A percentile compares a stretch with the other conserved stretches of the same genome.
Evolutionary conservation across 2,113 vertebrate genomes (phyloP).

Genomic region (Aphyosemion australe): DNA sequence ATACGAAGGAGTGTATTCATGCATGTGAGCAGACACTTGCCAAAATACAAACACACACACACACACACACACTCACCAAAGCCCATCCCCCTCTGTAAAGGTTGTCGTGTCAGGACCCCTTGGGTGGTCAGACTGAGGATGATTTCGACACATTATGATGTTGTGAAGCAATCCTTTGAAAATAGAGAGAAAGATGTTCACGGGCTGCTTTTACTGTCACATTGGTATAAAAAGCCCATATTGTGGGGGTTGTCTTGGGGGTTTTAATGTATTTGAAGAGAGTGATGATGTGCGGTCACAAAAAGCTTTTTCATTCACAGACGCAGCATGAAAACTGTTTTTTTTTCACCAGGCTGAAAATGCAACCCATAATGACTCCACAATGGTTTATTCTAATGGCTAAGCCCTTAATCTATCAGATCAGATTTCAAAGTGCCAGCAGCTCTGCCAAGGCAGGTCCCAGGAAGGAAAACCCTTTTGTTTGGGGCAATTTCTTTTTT

Average conservation of each 20-base stretch:
- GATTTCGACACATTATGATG: conserved; percentile 72
- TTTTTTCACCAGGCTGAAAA: conserved; percentile 38
- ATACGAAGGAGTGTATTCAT: conserved; percentile 70
- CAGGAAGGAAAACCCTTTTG: conserved; percentile 71
- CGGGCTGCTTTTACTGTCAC: conserved; percentile 27
- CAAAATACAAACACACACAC: conserved; percentile 62
- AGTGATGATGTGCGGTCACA: conserved; percentile 9
- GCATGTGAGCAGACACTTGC: conserved; percentile 70
- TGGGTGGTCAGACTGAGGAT: conserved; percentile 86
- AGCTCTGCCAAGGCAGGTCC: conserved; percentile 67
- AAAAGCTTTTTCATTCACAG: conserved; percentile 20
- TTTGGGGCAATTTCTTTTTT: conserved; percentile 31
- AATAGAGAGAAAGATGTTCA: conserved; percentile 20
- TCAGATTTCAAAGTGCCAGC: conserved; percentile 73
- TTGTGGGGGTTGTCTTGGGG: not conserved
- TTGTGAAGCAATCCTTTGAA: conserved; percentile 58
- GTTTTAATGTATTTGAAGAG: conserved; percentile 7
- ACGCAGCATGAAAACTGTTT: conserved; percentile 27
- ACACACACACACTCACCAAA: conserved; percentile 2
- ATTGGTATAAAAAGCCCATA: conserved; percentile 10
- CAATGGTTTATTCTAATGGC: conserved; percentile 73
- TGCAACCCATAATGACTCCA: conserved; percentile 53
- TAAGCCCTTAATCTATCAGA: conserved; percentile 75
- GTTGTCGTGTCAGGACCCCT: conserved; percentile 77
- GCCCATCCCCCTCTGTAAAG: conserved; percentile 70